Conservation (phyloP, 1,140 invertebrate genomes). For the Drosophila navojoa region DNA sequence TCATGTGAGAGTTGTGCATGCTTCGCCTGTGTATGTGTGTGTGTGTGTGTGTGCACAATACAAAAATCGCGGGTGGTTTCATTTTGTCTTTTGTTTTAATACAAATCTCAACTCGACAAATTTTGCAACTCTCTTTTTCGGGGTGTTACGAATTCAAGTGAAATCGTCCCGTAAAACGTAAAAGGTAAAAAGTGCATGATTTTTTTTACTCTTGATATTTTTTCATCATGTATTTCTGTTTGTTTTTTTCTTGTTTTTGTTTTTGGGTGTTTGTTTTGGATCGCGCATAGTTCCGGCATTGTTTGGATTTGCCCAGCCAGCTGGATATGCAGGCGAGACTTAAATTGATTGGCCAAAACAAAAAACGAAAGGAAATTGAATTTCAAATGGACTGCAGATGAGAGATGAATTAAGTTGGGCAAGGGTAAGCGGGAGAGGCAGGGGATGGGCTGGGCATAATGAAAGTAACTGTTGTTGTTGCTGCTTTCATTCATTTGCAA, state of each 20-base stretch:
- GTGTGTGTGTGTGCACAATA: slow-evolving; percentile 39
- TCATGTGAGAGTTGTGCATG: slow-evolving; percentile 47
- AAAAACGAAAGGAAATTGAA: slow-evolving; percentile 73
- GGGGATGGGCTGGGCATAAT: not conserved
- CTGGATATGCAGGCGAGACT: slow-evolving; percentile 55
- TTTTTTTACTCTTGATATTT: slow-evolving; percentile 28
- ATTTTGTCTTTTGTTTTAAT: slow-evolving; percentile 71
- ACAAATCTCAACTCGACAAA: slow-evolving; percentile 60
- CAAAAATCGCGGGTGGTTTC: slow-evolving; percentile 76
- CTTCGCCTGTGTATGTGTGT: slow-evolving; percentile 7
- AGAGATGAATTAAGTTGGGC: not conserved
- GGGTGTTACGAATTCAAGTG: slow-evolving; percentile 80
- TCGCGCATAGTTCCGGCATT: slow-evolving; percentile 75
- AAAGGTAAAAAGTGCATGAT: slow-evolving; percentile 74
- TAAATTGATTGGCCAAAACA: slow-evolving; percentile 71
- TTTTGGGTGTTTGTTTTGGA: slow-evolving; percentile 58
- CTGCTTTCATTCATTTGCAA: not conserved
- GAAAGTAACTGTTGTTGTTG: no score
- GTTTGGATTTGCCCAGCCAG: slow-evolving; percentile 44
- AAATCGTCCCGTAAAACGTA: slow-evolving; percentile 63
- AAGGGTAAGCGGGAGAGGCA: not conserved
- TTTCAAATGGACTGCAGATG: slow-evolving; percentile 48
- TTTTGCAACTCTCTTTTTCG: slow-evolving; percentile 54
- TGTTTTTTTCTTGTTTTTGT: slow-evolving; percentile 26
- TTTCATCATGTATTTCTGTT: slow-evolving; percentile 24